Conservation (phyloP, 2,888 invertebrate species). For the Altica lythri region DNA sequence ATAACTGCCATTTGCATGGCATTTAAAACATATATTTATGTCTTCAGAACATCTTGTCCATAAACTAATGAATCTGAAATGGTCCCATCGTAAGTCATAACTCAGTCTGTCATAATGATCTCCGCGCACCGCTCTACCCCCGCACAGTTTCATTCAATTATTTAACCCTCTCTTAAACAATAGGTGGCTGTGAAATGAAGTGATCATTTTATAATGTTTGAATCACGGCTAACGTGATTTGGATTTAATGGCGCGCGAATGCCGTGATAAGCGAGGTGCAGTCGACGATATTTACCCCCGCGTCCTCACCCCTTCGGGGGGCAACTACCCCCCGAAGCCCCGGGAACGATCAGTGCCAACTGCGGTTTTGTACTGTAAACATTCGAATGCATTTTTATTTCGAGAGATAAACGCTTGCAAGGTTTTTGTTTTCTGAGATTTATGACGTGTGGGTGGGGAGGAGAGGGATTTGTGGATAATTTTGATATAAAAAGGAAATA, state of each 20-base stretch:
- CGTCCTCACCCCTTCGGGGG: slow-evolving; percentile 11
- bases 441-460: slow-evolving; percentile 7
- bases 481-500: too few relatives aligned
- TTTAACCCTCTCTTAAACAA: slow-evolving; percentile 61
- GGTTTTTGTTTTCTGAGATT: slow-evolving; percentile 27
- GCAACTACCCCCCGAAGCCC: slow-evolving; percentile 20
- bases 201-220: slow-evolving; percentile 60
- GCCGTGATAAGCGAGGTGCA: slow-evolving; percentile 56
- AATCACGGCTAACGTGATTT: slow-evolving; percentile 58
- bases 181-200: slow-evolving; percentile 60
- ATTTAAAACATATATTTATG: too few relatives aligned
- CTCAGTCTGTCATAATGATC: too few relatives aligned
- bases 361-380: slow-evolving; percentile 44
- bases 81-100: too few relatives aligned
- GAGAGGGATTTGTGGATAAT: not conserved
- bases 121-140: slow-evolving; percentile 8
- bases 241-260: slow-evolving; percentile 58
- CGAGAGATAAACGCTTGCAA: slow-evolving; percentile 35
- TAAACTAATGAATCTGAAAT: too few relatives aligned
- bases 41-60: too few relatives aligned
- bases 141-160: slow-evolving; percentile 56
- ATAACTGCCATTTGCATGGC: too few relatives aligned
- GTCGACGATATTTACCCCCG: slow-evolving; percentile 37
- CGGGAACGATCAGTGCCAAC: slow-evolving; percentile 12
- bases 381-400: slow-evolving; percentile 55